These are phyloP conservation scores for Caenorhabditis sp. DNA, from an alignment of 2,888 invertebrate species.

Conservation along the genomic window DNA sequence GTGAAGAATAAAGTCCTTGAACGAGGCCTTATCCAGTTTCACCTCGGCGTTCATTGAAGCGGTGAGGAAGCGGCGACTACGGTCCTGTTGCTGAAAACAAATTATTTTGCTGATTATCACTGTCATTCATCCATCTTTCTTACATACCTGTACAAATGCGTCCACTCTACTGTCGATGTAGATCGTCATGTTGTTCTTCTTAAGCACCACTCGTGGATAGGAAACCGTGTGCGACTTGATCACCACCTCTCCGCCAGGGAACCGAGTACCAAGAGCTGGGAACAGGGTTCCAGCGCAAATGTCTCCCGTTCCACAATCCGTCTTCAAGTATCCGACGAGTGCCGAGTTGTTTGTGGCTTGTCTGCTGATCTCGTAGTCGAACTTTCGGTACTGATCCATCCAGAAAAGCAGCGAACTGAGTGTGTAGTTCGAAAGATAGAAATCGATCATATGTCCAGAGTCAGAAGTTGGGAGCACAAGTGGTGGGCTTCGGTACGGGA, in stretches of 20 bases:
- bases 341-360: slow-evolving; percentile 74
- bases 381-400: slow-evolving; percentile 79
- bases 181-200: slow-evolving; percentile 73
- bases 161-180: slow-evolving; percentile 76
- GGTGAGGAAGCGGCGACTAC: slow-evolving; percentile 76
- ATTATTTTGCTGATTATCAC: slow-evolving; percentile 7
- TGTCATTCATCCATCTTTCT: not conserved
- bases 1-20: slow-evolving; percentile 74
- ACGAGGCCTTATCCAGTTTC: slow-evolving; percentile 71
- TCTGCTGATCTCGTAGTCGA: slow-evolving; percentile 78
- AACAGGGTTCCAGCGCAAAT: slow-evolving; percentile 78
- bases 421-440: slow-evolving; percentile 77
- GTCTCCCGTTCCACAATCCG: slow-evolving; percentile 75
- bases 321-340: slow-evolving; percentile 76
- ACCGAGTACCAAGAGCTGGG: slow-evolving; percentile 73
- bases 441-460: slow-evolving; percentile 75
- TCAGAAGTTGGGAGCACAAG: slow-evolving; percentile 61
- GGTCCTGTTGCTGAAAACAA: slow-evolving; percentile 74
- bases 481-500: slow-evolving; percentile 74
- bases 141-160: slow-evolving; percentile 76
- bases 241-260: slow-evolving; percentile 76
- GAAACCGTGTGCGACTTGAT: slow-evolving; percentile 76
- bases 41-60: slow-evolving; percentile 77
- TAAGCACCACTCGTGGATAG: slow-evolving; percentile 73
- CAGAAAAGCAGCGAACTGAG: slow-evolving; percentile 76